Evolutionary conservation across 1,140 invertebrate species (phyloP), one percentile per base, ranked within the genome.

Genomic region (Drosophila rufa): DNA sequence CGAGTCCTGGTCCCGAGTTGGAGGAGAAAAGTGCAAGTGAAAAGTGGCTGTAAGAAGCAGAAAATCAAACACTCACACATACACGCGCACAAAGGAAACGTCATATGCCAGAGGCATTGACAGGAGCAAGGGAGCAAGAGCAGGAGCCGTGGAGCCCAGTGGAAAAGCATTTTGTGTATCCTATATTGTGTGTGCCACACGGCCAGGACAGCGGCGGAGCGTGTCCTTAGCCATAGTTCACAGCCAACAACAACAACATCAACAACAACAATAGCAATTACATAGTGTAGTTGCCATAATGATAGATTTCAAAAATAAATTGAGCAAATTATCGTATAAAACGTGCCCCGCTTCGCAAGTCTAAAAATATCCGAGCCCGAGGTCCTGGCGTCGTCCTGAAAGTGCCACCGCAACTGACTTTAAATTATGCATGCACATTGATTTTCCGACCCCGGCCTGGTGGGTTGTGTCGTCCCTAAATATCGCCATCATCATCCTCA

Each of bases 71-170:
- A 65, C 48, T 48, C 43, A 64, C 61, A 50, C n/a, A 53, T 33
- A 51, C 60, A 67, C 38, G 43, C 56, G 65, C 55, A 83, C 64
- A 89, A 90, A 89, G 78, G 70, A 84, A 89, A 81, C 84, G 85
- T 89, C 84, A 89, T 90, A 84, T 90, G 84, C 84, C 84, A 89
- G 81, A 89, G 84, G 85, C 84, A 91, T 79, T 82, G 75, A 91
- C 86, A 90, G 82, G 62, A 89, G 75, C 69, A 17, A 30, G 27
- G 51, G 51, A 55, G 51, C 51, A 38, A 12, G 12, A 55, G 51
- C 51, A 38, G 51, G 51, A 38, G 36, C 36, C 14, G 12, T 14
- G 36, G 36, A 55, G 53, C 53, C 53, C 82, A 70, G 79, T 83
- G 62, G 66, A 90, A 81, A 79, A 84, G 81, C 84, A 90, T 84